Conservation (phyloP, 2,113 vertebrate species). For the Bucco capensis region DNA sequence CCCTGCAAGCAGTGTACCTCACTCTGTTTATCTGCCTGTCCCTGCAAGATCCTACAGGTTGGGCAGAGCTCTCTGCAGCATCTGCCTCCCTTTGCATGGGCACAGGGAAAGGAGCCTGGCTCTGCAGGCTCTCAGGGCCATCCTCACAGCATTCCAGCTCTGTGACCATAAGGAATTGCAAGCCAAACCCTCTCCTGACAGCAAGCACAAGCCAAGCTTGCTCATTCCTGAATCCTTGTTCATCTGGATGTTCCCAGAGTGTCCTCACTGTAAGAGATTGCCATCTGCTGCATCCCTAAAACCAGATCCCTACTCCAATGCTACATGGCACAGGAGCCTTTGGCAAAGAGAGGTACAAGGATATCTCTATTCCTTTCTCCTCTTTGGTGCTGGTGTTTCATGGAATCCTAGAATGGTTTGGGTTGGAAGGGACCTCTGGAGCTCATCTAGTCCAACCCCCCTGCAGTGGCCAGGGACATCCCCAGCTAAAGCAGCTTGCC, state of each 20-base stretch:
- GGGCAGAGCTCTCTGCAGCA: not conserved
- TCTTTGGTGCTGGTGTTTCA: not conserved
- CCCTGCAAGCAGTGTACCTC: not conserved
- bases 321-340: not conserved
- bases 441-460: too few species aligned
- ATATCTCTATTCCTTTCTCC: not conserved
- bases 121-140: not conserved
- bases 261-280: not conserved
- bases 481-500: too few species aligned
- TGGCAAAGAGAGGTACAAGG: not conserved
- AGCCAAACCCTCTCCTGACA: not conserved
- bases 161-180: not conserved
- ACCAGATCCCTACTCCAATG: not conserved
- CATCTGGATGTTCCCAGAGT: not conserved
- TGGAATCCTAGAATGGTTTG: too few species aligned
- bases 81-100: not conserved
- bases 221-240: not conserved
- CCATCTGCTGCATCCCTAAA: not conserved
- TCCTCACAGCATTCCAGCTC: not conserved
- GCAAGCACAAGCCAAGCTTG: not conserved
- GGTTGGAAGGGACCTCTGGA: too few species aligned
- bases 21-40: not conserved
- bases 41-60: not conserved
- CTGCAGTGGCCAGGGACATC: too few species aligned
- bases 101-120: not conserved